Conservation (phyloP, 1,140 invertebrate genomes). For the Drosophila santomea region DNA sequence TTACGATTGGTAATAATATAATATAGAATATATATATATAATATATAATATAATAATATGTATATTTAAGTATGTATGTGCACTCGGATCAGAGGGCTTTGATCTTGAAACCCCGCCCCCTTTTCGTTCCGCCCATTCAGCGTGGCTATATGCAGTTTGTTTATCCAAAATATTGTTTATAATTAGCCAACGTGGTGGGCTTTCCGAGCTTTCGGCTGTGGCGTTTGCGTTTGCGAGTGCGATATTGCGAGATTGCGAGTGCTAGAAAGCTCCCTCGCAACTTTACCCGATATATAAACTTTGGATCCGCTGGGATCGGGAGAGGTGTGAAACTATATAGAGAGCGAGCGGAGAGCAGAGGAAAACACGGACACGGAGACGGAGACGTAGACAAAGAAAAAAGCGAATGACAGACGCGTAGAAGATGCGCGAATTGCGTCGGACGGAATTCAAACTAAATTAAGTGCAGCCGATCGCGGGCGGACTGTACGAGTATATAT, state of each 20-base stretch:
- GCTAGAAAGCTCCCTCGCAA: conserved; percentile 26
- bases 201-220: conserved; percentile 23
- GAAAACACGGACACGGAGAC: neutral
- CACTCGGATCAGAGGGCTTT: neutral
- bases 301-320: conserved; percentile 52
- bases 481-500: conserved; percentile 3
- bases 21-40: too few relatives aligned
- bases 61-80: neutral
- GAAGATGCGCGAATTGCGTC: conserved; percentile 43
- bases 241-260: neutral
- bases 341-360: neutral
- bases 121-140: neutral
- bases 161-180: conserved; percentile 58
- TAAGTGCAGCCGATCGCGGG: conserved; percentile 10
- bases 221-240: too few relatives aligned
- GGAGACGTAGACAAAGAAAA: conserved; percentile 14
- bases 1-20: too few relatives aligned
- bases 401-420: conserved; percentile 41
- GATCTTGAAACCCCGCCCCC: neutral
- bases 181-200: conserved; percentile 51
- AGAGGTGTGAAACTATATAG: conserved; percentile 25
- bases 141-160: conserved; percentile 14
- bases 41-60: too few relatives aligned
- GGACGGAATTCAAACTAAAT: conserved; percentile 21
- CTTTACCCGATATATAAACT: conserved; percentile 64